A percentile compares a stretch with the other conserved stretches of the same genome.
Conservation (phyloP, 2,113 vertebrate species). For the Tetrao urogallus region DNA sequence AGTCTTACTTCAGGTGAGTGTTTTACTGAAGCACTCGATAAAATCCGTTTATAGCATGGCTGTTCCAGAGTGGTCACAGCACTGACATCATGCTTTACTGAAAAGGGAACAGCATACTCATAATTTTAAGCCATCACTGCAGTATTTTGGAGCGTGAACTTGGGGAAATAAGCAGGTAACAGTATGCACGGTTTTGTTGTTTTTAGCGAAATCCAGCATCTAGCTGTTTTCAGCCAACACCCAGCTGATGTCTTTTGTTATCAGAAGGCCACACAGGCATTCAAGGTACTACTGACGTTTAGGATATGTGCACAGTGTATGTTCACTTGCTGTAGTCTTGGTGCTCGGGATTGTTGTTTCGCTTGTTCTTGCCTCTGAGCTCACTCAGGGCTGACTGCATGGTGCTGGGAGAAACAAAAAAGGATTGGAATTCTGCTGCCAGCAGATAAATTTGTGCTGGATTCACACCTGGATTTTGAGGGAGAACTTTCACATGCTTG, state of each 20-base stretch:
- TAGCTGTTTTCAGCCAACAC: neutral
- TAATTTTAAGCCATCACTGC: neutral
- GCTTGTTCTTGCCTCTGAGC: rapidly evolving
- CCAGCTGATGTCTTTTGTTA: neutral
- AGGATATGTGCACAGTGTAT: rapidly evolving
- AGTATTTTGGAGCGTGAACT: neutral
- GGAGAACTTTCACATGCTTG: neutral
- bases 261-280: neutral
- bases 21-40: neutral
- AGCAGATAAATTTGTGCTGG: rapidly evolving
- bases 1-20: neutral
- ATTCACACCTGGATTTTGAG: rapidly evolving
- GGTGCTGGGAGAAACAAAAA: neutral
- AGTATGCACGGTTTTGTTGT: neutral
- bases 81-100: neutral
- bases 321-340: rapidly evolving
- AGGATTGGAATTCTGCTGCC: rapidly evolving
- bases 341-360: neutral
- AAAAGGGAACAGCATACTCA: neutral
- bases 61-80: neutral
- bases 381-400: rapidly evolving
- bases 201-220: neutral
- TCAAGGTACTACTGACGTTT: rapidly evolving
- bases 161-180: neutral
- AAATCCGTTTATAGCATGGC: neutral